Evolutionary conservation across 2,888 invertebrate species (phyloP).

Genomic region (Hydroisotoma schaefferi): DNA sequence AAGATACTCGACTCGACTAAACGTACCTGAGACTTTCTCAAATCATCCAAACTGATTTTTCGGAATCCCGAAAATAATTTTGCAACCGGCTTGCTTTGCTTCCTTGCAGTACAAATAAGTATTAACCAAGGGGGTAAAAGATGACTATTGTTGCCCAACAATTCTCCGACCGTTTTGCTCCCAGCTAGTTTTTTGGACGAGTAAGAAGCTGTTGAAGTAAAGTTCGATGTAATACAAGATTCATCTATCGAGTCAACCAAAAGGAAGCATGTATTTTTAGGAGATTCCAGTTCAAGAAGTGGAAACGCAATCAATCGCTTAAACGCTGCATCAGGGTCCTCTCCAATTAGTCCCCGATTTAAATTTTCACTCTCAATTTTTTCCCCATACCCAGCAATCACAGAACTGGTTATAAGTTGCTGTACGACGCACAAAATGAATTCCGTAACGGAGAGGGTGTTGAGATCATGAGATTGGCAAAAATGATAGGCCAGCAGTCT

Average conservation of each 20-base stretch:
- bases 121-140: conserved; percentile 83
- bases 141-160: conserved; percentile 84
- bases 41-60: conserved; percentile 86
- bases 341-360: conserved; percentile 66
- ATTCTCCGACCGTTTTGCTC: conserved; percentile 69
- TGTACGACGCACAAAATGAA: conserved; percentile 81
- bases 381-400: conserved; percentile 64
- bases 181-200: conserved; percentile 45
- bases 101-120: conserved; percentile 54
- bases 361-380: conserved; percentile 68
- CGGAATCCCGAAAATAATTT: conserved; percentile 75
- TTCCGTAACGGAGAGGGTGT: conserved; percentile 76
- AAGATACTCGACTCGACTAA: background rate
- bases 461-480: conserved; percentile 73
- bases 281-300: conserved; percentile 77
- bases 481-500: conserved; percentile 83
- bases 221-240: conserved; percentile 46
- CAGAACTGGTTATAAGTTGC: conserved; percentile 64
- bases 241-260: conserved; percentile 93
- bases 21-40: conserved; percentile 68
- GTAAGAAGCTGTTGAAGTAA: background rate
- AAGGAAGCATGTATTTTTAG: conserved; percentile 73
- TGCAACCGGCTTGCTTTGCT: conserved; percentile 71
- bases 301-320: conserved; percentile 84
- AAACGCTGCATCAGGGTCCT: conserved; percentile 86